These are phyloP conservation scores for Tinea pellionella DNA, from an alignment of 2,888 invertebrate species.

Conservation along the genomic window DNA sequence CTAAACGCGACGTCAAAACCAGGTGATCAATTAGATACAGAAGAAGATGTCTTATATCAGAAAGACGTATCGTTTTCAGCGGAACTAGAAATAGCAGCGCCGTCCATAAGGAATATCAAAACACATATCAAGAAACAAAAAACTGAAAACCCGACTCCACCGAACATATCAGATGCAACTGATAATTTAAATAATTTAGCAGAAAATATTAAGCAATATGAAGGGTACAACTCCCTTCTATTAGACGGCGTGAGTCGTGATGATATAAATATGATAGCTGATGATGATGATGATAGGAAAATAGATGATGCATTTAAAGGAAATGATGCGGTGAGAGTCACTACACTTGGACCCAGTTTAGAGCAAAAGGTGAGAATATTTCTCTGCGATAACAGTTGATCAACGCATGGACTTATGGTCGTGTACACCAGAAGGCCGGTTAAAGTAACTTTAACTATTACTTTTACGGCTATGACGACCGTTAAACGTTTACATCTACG, in stretches of 20 bases:
- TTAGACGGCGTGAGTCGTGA: conserved; percentile 57
- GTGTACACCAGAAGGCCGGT: no score
- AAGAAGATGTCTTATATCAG: conserved; percentile 79
- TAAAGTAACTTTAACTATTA: no score
- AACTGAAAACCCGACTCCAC: conserved; percentile 22
- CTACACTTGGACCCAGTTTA: conserved; percentile 73
- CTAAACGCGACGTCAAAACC: conserved; percentile 76
- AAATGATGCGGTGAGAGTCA: conserved; percentile 36
- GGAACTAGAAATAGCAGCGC: conserved; percentile 70
- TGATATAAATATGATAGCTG: conserved; percentile 55
- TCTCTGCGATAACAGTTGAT: no score
- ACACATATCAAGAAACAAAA: conserved; percentile 31
- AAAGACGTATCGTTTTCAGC: conserved; percentile 84
- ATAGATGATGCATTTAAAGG: conserved; percentile 16
- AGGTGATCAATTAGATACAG: conserved; percentile 65
- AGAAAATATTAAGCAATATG: conserved; percentile 48
- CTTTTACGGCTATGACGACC: no score
- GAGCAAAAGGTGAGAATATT: conserved; percentile 70
- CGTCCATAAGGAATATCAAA: conserved; percentile 54
- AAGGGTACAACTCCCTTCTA: conserved; percentile 52
- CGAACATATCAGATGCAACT: conserved; percentile 16
- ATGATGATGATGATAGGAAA: conserved; percentile 30
- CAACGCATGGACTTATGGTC: no score
- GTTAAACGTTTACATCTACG: no score
- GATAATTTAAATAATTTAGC: conserved; percentile 22